Evolutionary conservation across 64 coral and sea anemone genomes (phyloP).

Genomic region (Porites australiensis): DNA sequence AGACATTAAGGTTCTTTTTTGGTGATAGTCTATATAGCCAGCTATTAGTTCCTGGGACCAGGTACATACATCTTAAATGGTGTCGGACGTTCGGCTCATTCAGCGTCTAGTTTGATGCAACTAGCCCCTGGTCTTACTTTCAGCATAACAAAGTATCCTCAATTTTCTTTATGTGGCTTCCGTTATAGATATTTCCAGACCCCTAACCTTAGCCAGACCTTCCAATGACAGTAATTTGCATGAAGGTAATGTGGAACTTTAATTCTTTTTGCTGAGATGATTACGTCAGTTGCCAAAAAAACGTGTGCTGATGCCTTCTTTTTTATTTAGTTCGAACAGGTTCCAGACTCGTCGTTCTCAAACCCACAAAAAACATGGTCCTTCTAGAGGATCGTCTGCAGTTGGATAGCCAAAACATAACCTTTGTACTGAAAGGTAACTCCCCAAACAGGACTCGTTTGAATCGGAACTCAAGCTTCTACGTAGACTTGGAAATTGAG

Average conservation of each 20-base stretch:
- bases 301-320: background rate
- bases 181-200: constrained; percentile 76
- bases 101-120: too few species aligned
- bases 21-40: too few species aligned
- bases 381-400: constrained; percentile 70
- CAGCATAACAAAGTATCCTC: background rate
- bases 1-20: too few species aligned
- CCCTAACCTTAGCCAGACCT: constrained; percentile 29
- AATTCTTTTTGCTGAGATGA: background rate
- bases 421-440: constrained; percentile 42
- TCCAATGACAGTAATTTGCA: background rate
- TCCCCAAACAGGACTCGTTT: constrained; percentile 6
- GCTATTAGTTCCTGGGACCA: too few species aligned
- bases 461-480: constrained; percentile 67
- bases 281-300: background rate
- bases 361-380: constrained; percentile 5
- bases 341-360: constrained; percentile 9
- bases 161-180: background rate
- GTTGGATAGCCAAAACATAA: constrained; percentile 32
- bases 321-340: constrained; percentile 49
- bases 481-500: constrained; percentile 61
- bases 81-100: too few species aligned
- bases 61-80: too few species aligned
- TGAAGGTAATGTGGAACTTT: background rate
- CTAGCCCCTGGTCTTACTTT: too few species aligned